Evolutionary conservation across 2,797 vertebrate species (phyloP).

Genomic region (Sebastes trivittatus): DNA sequence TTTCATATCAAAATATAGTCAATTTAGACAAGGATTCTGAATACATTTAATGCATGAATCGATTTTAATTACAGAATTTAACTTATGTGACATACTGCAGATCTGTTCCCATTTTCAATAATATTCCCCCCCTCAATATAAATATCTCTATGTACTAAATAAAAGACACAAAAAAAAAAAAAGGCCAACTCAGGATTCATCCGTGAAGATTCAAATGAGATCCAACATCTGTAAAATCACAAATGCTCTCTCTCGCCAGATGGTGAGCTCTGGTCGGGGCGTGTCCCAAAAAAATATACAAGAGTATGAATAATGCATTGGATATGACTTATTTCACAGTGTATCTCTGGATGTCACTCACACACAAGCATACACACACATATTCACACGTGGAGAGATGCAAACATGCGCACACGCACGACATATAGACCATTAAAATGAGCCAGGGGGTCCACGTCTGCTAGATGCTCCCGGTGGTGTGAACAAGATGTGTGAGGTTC

Average conservation of each 20-base stretch:
- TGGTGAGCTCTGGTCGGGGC: constrained; percentile 46
- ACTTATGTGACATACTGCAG: constrained; percentile 58
- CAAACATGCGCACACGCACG: background rate
- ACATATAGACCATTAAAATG: constrained; percentile 47
- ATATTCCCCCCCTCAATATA: constrained; percentile 62
- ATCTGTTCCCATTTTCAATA: constrained; percentile 41
- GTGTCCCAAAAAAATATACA: constrained; percentile 71
- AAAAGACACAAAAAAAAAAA: constrained; percentile 52
- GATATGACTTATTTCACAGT: constrained; percentile 78
- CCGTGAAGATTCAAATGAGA: constrained; percentile 39
- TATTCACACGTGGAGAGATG: background rate
- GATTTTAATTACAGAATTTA: constrained; percentile 76
- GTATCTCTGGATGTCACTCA: constrained; percentile 64
- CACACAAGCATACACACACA: background rate
- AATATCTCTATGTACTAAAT: constrained; percentile 71
- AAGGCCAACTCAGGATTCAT: constrained; percentile 43
- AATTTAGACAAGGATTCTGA: constrained; percentile 67
- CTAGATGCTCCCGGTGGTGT: constrained; percentile 53
- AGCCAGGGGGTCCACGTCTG: constrained; percentile 56
- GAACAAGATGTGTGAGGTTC: constrained; percentile 58
- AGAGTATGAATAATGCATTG: constrained; percentile 68
- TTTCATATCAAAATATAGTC: constrained; percentile 73
- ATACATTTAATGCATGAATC: constrained; percentile 75
- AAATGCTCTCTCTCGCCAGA: constrained; percentile 55
- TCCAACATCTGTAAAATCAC: constrained; percentile 65